Evolutionary conservation across 2,888 invertebrate genomes (phyloP), one percentile per base, ranked within the genome.

Genomic region (Lordiphosa fenestrarum): DNA sequence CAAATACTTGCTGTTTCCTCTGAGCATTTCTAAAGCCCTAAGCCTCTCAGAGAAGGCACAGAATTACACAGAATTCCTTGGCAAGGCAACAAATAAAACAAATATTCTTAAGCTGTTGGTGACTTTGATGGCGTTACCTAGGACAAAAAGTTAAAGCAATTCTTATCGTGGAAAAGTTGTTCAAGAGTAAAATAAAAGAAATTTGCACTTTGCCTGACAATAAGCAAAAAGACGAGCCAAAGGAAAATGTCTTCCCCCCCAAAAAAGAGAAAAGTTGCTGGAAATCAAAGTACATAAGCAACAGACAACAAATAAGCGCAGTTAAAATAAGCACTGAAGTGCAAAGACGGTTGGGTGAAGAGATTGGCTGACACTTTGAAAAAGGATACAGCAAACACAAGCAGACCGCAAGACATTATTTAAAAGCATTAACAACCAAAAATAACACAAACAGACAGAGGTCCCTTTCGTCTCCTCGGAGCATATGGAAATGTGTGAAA

Each of bases 221-320:
- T 35, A 38, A 38, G n/a, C 25, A 38, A 25, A 37, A 49, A 23
- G 25, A 37, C 38, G 37, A 49, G 13, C 13, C 13, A 13, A 12
- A 37, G 23, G 53, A 6, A 55, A 64, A 44, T 37, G 15, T 47
- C 9, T 30, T 41, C 44, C 46, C 10, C 35, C 44, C 44, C 46
- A 51, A 53, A 40, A 48, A 53, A 40, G 44, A 48, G 40, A 47
- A 59, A 62, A 68, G 68, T 78, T 75, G n/a, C 68, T 55, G 54
- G 57, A 73, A 73, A 77, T 71, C 77, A 77, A 80, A 80, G 69
- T 57, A 73, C 64, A 58, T 62, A 53, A 70, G 56, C 64, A 67
- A 71, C 56, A 70, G n/a, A n/a, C n/a, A 70, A 76, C 70, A 69
- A 76, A 69, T 66, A 74, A 69, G 66, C 58, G 40, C 50, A 55